Base-by-base conservation (phyloP, 2,113 vertebrate species). In the Solea solea region DNA sequence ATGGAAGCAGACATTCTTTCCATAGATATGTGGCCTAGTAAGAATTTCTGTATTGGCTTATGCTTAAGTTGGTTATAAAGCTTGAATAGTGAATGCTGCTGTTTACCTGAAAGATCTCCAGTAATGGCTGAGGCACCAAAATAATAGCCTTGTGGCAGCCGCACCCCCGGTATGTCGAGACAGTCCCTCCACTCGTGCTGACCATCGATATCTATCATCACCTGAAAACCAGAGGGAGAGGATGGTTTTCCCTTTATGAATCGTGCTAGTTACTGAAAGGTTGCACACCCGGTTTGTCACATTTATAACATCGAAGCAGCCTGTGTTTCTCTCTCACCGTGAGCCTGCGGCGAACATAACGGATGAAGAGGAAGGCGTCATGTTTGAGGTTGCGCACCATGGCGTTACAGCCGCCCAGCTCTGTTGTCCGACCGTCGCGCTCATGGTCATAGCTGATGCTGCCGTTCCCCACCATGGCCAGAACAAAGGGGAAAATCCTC, bases 111-210 rank as follows among this genome's bases (percentile, higher is more conserved):
- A 1, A 99, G 95, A 75, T 99, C 98, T 53, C 98, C 97, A 0
- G 97, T 99, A 89, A 97, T 82, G 0, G 97, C 95, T 1, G 97
- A 93, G 0, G 95, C 95, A 2, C 97, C 97, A 0, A 99, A 98
- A 86, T 96, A 97, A 90, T 95, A 98, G 0, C 96, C 97, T 0
- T 90, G 89, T 0, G 98, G 98, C 69, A 99, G 83, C 2, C 80
- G 92, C 27, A 99, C 97, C 0, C 96, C 96, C 0, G 97, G 95
- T 39, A 99, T 87, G n/a, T 99, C 97, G 11, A 99, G 88, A 73
- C 97, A 98, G 74, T 99, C 97, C 67, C 93, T 92, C 97, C 97
- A 99, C 84, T 99, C 97, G 0, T 98, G 96, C 55, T 97, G 97
- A 0, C 96, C 97, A 0, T 98, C 95, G 0, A 98, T 96, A 67